Percentiles rank a stretch among this genome's conserved stretches.
phyloP scores from a whole-genome alignment of 2,888 invertebrate species.

The Platycnemis pennipes region DNA sequence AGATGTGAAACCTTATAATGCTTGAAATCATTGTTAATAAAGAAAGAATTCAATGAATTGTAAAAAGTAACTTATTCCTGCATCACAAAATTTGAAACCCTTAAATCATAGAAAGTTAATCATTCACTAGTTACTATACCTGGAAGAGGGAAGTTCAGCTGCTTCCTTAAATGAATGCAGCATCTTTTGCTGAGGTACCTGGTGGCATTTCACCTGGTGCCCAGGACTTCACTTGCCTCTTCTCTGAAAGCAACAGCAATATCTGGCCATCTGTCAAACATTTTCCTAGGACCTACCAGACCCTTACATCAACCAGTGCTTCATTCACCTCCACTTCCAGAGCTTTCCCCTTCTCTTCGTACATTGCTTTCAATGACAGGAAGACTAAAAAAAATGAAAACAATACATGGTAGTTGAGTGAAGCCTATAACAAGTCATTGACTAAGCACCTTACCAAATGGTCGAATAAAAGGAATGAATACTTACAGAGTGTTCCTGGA shows the following conservation, averaged over 20 bases:
- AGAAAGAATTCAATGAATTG: too few species aligned
- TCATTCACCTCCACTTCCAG: slow-evolving; percentile 9
- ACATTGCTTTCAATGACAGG: background rate
- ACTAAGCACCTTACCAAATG: too few species aligned
- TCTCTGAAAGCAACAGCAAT: slow-evolving; percentile 52
- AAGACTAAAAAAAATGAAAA: background rate
- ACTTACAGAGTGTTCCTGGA: too few species aligned
- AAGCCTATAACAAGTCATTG: background rate
- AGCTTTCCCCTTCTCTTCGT: background rate
- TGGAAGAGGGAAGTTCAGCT: too few species aligned
- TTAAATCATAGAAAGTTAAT: too few species aligned
- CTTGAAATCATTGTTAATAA: too few species aligned
- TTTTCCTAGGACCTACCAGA: background rate
- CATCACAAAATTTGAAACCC: too few species aligned
- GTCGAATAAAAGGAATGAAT: too few species aligned
- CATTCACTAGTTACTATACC: too few species aligned
- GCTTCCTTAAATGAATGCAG: too few species aligned
- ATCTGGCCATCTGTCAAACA: background rate
- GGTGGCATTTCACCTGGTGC: slow-evolving; percentile 70
- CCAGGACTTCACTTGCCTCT: slow-evolving; percentile 70
- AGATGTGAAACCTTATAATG: too few species aligned
- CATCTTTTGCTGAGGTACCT: slow-evolving; percentile 71
- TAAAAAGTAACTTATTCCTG: too few species aligned
- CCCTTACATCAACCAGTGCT: background rate
- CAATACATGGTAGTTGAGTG: background rate